These are phyloP conservation scores for Nipponia nippon DNA, from an alignment of 2,113 vertebrate species.

Conservation along the genomic window DNA sequence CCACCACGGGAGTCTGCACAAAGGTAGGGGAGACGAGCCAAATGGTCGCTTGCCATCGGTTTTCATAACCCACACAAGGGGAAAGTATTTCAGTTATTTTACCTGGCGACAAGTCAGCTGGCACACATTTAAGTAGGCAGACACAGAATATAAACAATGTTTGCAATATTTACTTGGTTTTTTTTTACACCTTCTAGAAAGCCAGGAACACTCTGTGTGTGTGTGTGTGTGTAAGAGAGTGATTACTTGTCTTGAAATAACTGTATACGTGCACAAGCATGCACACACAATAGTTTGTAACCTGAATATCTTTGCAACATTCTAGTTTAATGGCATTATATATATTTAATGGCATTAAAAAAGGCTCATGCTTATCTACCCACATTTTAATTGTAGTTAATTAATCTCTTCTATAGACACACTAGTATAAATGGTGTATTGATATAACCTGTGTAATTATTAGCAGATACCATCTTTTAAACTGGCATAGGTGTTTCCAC, in stretches of 20 bases:
- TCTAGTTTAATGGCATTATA: background rate
- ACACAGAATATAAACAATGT: background rate
- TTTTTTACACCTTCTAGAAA: background rate
- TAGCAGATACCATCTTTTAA: background rate
- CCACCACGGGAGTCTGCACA: conserved; percentile 92
- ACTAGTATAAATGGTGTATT: background rate
- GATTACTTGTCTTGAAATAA: background rate
- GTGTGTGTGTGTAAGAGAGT: background rate
- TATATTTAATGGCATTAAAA: background rate
- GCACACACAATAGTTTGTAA: background rate
- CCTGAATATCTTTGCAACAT: background rate
- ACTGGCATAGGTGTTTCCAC: background rate
- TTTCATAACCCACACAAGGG: rapidly evolving
- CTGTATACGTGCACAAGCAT: background rate
- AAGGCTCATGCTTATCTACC: background rate
- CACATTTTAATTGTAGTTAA: background rate
- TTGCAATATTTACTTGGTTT: background rate
- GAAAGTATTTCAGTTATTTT: background rate
- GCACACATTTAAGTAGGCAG: background rate
- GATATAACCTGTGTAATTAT: background rate
- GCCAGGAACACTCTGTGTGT: background rate
- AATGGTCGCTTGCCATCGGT: rapidly evolving
- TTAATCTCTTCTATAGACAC: background rate
- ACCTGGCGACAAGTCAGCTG: background rate
- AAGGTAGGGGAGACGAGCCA: conserved; percentile 76